Evolutionary conservation across 2,888 invertebrate species (phyloP), one percentile per base, ranked within the genome.

Genomic region (Heliconius erato): DNA sequence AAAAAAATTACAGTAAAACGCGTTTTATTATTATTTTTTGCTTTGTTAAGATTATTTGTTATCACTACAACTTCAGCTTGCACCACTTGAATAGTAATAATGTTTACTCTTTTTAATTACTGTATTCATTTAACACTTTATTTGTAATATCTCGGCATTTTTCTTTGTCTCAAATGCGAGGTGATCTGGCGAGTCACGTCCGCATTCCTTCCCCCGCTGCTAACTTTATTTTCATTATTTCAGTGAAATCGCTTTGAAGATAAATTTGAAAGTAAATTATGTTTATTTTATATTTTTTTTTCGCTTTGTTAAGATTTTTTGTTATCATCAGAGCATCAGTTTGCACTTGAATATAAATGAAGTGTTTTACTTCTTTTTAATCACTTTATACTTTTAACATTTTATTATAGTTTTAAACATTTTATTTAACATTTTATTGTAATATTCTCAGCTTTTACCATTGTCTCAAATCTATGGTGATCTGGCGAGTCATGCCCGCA

Each of bases 151-250:
- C 91, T 93, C 92, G 89, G 92, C 91, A 91, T 88, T 86, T 89
- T 89, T 88, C 86, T 87, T 89, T 88, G 89, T 90, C 89, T 90
- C 88, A 91, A 91, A 91, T 90, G 86, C 87, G 87, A 86, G 85
- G 89, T 88, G 87, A 86, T 82, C 80, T 81, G 82, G 85, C 86
- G 84, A 82, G 49, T 84, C 84, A 84, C 86, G 85, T 83, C 86
- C 85, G 84, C 85, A 88, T 87, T 87, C 86, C 83, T 86, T 87
- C 89, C 87, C 90, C 88, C 87, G 91, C 92, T 92, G 89, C 92
- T 90, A 91, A 91, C 91, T 91, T 92, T 90, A 90, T 91, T 91
- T 91, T 90, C 88, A 88, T 89, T 89, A 91, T 89, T 92, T 90
- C 91, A 91, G 88, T 90, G 91, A 91, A 23, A 59, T 59, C 6